Evolutionary conservation across 1,140 invertebrate genomes (phyloP), one percentile per base, ranked within the genome.

Genomic region (Dolichoris vasculosae): DNA sequence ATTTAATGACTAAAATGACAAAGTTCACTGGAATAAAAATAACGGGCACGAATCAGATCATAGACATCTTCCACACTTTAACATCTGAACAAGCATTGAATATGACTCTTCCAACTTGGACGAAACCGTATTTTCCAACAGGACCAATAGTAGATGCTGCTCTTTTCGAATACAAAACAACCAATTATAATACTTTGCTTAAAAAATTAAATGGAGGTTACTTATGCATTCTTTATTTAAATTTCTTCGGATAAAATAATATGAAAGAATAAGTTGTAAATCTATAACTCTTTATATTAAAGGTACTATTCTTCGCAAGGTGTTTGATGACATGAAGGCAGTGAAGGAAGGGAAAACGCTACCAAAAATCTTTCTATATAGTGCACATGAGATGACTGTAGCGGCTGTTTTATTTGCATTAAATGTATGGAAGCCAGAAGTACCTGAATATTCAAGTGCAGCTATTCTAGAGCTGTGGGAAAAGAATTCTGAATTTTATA

Each of bases 301-400:
- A 83, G 83, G 83, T 2, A 75, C 84, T 86, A 84, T 89, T 38
- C 69, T 90, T 15, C 88, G 79, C 30, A 86, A 55, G 23, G 84
- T 90, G 13, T 84, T 90, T 9, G 83, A 90, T 0, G 89, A 90
- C 35, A 84, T 89, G 32, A 75, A 59, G 4, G 4, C 35, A 3
- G 82, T 82, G 0, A 76, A 63, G 17, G 3, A 83, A n/a, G n/a
- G 38, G 9, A 63, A 69, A 0, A 69, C 0, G 20, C 30, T 86
- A n/a, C 91, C 94, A 30, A 95, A 95, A 87, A 90, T 96, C 76
- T 94, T 93, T 73, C 86, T 96, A 48, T 95, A 95, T 88, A 95
- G 95, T 2, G 95, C 93, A 9, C 96, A 97, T 89, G 96, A 97
- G 89, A 95, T 95, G 67, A 96, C 95, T 73, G 93, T 97, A 0